phyloP scores from a whole-genome alignment of 1,140 invertebrate species.

The Lasioglossum baleicum region DNA sequence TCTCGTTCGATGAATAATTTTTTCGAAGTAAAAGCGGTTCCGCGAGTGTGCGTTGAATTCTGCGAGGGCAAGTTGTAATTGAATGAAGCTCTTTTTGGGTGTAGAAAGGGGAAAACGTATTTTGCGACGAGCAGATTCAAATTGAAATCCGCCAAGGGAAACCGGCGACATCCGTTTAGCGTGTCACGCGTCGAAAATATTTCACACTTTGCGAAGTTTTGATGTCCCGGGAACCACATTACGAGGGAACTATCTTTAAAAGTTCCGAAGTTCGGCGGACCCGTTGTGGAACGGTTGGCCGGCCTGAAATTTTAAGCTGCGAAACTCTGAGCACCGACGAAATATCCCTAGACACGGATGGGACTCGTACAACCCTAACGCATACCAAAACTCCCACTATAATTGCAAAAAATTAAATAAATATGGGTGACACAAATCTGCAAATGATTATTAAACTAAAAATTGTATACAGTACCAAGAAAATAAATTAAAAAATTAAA shows the following conservation, averaged over 20 bases:
- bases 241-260: neutral
- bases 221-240: neutral
- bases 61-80: neutral
- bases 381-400: no score
- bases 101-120: neutral
- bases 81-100: neutral
- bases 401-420: no score
- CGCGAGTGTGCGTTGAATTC: neutral
- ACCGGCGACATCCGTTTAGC: constrained; percentile 1
- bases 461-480: no score
- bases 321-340: neutral
- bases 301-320: neutral
- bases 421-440: no score
- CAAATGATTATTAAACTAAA: no score
- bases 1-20: neutral
- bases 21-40: neutral
- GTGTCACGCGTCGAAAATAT: constrained; percentile 1
- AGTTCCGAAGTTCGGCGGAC: neutral
- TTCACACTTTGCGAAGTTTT: neutral
- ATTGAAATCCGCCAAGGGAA: constrained; percentile 1
- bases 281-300: neutral
- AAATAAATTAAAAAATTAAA: no score
- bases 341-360: neutral
- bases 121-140: neutral
- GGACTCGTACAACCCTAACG: no score